Conservation (phyloP, 2,113 vertebrate genomes). For the Cromileptes altivelis region DNA sequence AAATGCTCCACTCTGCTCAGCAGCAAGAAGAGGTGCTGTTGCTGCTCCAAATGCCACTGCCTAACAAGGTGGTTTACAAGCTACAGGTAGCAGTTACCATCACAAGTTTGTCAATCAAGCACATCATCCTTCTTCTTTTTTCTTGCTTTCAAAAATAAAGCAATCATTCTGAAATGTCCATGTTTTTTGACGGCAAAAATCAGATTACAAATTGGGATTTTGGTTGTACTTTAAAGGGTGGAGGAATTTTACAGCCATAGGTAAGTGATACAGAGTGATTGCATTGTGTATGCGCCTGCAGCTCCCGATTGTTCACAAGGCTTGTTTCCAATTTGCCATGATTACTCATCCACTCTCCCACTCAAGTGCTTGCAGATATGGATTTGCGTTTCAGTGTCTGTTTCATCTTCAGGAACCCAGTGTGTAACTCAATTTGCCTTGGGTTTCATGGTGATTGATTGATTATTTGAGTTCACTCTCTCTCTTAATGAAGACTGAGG, state of each 20-base stretch:
- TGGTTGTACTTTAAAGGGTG: neutral
- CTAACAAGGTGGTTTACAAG: neutral
- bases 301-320: conserved; percentile 56
- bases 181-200: neutral
- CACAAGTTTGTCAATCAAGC: conserved; percentile 12
- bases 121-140: neutral
- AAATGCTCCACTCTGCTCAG: neutral
- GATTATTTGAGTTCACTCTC: conserved; percentile 51
- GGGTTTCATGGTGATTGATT: conserved; percentile 50
- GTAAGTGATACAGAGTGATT: conserved; percentile 20
- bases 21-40: neutral
- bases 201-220: neutral
- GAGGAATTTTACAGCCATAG: conserved; percentile 6
- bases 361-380: conserved; percentile 67
- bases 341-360: conserved; percentile 70
- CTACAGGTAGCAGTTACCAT: neutral
- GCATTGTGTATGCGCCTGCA: conserved; percentile 32
- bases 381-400: conserved; percentile 64
- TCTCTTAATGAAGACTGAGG: conserved; percentile 60
- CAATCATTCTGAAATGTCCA: neutral
- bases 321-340: conserved; percentile 64
- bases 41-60: neutral
- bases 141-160: neutral
- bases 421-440: conserved; percentile 59
- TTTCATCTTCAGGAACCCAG: conserved; percentile 61